Evolutionary conservation across 2,888 invertebrate species (phyloP), one percentile per base, ranked within the genome.

Genomic region (Limnephilus auricula): DNA sequence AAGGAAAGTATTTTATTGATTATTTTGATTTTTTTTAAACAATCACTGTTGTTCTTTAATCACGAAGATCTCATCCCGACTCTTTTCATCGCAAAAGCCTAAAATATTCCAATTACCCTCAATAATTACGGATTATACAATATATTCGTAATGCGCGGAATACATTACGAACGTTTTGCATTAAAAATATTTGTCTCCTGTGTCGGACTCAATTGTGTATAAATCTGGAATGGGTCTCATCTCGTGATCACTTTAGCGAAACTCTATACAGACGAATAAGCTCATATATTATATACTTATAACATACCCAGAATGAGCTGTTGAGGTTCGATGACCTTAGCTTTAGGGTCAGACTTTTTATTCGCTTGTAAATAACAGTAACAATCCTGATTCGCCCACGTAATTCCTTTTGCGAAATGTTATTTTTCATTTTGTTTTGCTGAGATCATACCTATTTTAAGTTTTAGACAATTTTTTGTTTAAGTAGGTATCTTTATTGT

Each of bases 301-400:
- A 37, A 65, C 31, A 45, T 65, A 50, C 30, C 15, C 86, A 86
- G 31, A 45, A 86, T 50, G 86, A 86, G 31, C 13, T 86, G 86
- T 30, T 86, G 86, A 65, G 31, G 86, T 86, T 86, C 86, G 45
- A 45, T 86, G 86, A 86, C 45, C 50, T 50, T 30, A 82, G 32
- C 82, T 25, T 34, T 25, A 45, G 86, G 86, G 86, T 86, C 86
- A 86, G 31, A 85, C 50, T 50, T 86, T 86, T 40, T 45, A 50
- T 86, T 82, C 50, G 86, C 45, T 65, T 40, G 45, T 45, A 45
- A 45, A 85, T 86, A 65, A 31, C 45, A 31, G 45, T 86, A 65
- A 30, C 31, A 86, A 86, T 86, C 45, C 50, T 86, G 86, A 86
- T 86, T 86, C 45, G 50, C 86, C 86, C 86, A 50, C 86, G 25